Evolutionary conservation across 2,113 vertebrate genomes (phyloP), one percentile per base, ranked within the genome.

Genomic region (Pelobates fuscus): DNA sequence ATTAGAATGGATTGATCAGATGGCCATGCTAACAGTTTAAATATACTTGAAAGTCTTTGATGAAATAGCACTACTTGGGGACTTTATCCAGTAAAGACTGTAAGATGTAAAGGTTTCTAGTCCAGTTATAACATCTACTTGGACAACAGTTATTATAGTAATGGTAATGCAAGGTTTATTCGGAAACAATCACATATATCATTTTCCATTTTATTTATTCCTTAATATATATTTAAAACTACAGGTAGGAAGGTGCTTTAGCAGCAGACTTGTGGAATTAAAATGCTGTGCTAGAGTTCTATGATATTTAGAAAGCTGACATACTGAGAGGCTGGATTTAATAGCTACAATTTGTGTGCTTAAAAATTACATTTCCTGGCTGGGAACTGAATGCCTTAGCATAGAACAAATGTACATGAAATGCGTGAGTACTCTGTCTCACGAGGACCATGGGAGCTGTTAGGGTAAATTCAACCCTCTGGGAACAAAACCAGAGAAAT

Each of bases 281-380:
- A 70, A 70, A 44, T 43, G 68, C 54, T 44, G 68, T 57, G 43
- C n/a, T n/a, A 37, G 55, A 60, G 15, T 59, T 30, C 29, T 70
- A 32, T 27, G 54, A 43, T 70, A 59, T 60, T 25, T 37, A 25
- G 25, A 29, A 70, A 57, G 68, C 30, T 70, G 21, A 37, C 41
- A 43, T 21, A 43, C 6, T 57, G 54, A 58, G 54, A 23, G 10
- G 20, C 21, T 25, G 54, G 30, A 70, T 58, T 58, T 69, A 69
- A 70, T 58, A 70, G 55, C 67, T 70, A 43, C 52, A 58, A 70
- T 70, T 59, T 70, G 23, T 12, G 10, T 17, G 54, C 67, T 70
- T 70, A 70, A 20, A 59, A 25, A 41, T 23, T 32, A 43, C 67
- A 32, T 70, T 43, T 43, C 30, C 68, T 26, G 24, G 15, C 44